Evolutionary conservation across 2,888 invertebrate genomes (phyloP).

Genomic region (Palloptera scutellata): DNA sequence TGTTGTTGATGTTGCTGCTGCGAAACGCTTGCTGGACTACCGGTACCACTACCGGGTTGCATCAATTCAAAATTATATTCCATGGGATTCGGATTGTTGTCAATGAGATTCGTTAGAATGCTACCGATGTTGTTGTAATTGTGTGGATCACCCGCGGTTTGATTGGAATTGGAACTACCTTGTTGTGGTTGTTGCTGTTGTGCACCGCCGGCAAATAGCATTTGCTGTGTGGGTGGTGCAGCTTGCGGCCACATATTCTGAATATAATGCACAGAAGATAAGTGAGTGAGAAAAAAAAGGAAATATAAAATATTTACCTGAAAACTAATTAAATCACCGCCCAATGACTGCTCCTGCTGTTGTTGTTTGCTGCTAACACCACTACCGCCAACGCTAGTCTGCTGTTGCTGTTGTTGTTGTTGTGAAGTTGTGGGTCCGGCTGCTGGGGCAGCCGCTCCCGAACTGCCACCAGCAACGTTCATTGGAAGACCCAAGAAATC

Average conservation of each 20-base stretch:
- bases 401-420: constrained; percentile 37
- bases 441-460: constrained; percentile 39
- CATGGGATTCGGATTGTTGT: constrained; percentile 61
- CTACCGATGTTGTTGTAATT: constrained; percentile 64
- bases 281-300: not conserved
- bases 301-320: constrained; percentile 45
- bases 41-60: constrained; percentile 45
- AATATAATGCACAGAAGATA: constrained; percentile 12
- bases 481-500: constrained; percentile 64
- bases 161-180: constrained; percentile 39
- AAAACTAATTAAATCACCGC: constrained; percentile 59
- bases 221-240: constrained; percentile 42
- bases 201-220: constrained; percentile 42
- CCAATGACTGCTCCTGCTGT: constrained; percentile 45
- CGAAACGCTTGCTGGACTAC: constrained; percentile 43
- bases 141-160: constrained; percentile 52
- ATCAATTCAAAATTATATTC: constrained; percentile 63
- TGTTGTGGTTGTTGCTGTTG: constrained; percentile 54
- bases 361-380: constrained; percentile 33
- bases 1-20: constrained; percentile 42
- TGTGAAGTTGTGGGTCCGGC: constrained; percentile 36
- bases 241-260: constrained; percentile 61
- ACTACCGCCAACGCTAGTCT: constrained; percentile 38
- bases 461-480: constrained; percentile 46
- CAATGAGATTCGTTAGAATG: constrained; percentile 64